Evolutionary conservation across 1,140 invertebrate species (phyloP).

Genomic region (Dryas iulia): DNA sequence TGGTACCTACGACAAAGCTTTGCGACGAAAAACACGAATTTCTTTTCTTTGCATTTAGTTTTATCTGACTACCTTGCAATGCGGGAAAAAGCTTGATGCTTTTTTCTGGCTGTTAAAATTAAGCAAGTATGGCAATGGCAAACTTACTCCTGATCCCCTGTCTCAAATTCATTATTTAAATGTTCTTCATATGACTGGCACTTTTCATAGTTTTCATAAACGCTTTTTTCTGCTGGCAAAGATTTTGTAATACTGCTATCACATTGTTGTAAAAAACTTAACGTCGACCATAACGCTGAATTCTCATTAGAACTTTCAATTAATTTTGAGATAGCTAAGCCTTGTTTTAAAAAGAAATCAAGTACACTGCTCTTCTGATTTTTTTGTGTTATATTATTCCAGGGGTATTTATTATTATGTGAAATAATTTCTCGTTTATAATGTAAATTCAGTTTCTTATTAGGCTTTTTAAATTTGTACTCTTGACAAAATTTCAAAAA

Average conservation of each 20-base stretch:
- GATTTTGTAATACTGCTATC: constrained; percentile 30
- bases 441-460: constrained; percentile 37
- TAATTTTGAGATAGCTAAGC: constrained; percentile 49
- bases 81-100: too few relatives aligned
- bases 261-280: constrained; percentile 55
- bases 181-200: constrained; percentile 55
- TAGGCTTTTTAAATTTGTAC: constrained; percentile 52
- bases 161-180: constrained; percentile 40
- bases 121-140: background rate
- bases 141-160: constrained; percentile 48
- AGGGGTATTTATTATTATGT: constrained; percentile 68
- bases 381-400: constrained; percentile 62
- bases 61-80: too few relatives aligned
- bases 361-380: constrained; percentile 50
- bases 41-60: too few relatives aligned
- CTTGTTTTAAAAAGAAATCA: constrained; percentile 54
- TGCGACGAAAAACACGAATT: too few relatives aligned
- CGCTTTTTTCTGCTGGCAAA: constrained; percentile 60
- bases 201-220: constrained; percentile 61
- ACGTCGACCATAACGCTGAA: constrained; percentile 37
- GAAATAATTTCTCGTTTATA: constrained; percentile 54
- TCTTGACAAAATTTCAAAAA: constrained; percentile 59
- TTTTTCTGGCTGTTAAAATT: too few relatives aligned
- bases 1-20: too few relatives aligned
- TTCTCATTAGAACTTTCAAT: constrained; percentile 47